Conservation (phyloP, 2,797 vertebrate species). For the Falco concolor region DNA sequence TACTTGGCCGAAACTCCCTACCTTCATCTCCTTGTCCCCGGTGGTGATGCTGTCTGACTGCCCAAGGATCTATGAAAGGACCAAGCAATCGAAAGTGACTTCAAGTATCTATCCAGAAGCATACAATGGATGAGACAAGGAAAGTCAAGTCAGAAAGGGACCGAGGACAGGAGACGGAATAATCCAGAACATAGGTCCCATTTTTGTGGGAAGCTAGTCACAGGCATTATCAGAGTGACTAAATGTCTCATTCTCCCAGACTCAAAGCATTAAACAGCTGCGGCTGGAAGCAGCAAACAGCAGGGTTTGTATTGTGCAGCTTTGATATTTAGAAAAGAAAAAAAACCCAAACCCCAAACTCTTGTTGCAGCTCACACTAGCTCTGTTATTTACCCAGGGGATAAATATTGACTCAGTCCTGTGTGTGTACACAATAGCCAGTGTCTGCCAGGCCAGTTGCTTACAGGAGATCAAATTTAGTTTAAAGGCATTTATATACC, state of each 20-base stretch:
- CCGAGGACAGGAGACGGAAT: background rate
- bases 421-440: slow-evolving; percentile 49
- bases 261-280: background rate
- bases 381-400: slow-evolving; percentile 18
- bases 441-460: slow-evolving; percentile 6
- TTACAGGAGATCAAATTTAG: slow-evolving; percentile 33
- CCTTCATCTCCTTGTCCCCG: background rate
- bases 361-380: background rate
- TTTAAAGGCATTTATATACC: slow-evolving; percentile 33
- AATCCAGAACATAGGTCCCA: background rate
- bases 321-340: background rate
- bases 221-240: background rate
- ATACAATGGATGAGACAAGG: background rate
- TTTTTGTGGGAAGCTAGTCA: background rate
- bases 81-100: background rate
- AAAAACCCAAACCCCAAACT: background rate
- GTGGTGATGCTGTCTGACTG: background rate
- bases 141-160: background rate
- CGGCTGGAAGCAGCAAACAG: slow-evolving; percentile 6
- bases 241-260: background rate
- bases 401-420: slow-evolving; percentile 51
- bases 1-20: background rate
- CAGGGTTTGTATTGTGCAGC: background rate
- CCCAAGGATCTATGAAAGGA: background rate
- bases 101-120: background rate